Conservation (phyloP, 2,888 invertebrate genomes). For the Malacosoma neustria region DNA sequence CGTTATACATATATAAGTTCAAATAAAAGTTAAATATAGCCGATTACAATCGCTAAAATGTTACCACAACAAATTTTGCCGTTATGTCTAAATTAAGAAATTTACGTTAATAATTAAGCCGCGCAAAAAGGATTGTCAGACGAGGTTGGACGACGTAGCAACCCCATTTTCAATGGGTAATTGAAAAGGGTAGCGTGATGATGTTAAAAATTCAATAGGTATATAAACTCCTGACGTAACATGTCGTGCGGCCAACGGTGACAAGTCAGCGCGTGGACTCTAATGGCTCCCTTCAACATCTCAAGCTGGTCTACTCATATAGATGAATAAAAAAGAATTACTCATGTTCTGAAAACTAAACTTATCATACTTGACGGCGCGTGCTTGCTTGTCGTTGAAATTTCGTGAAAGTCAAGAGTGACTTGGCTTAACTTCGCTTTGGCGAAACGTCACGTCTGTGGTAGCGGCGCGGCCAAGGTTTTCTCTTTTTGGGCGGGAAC, state of each 20-base stretch:
- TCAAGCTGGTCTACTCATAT: too few species aligned
- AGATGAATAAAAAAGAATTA: too few species aligned
- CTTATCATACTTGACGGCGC: too few species aligned
- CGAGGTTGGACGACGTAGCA: conserved; percentile 61
- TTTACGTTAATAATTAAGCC: conserved; percentile 66
- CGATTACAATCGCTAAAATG: conserved; percentile 14
- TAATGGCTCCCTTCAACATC: too few species aligned
- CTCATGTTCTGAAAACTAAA: too few species aligned
- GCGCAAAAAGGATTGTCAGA: conserved; percentile 71
- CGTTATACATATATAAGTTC: not conserved
- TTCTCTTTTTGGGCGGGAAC: too few species aligned
- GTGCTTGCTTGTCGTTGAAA: too few species aligned
- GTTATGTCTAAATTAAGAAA: conserved; percentile 66
- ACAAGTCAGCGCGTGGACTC: not conserved
- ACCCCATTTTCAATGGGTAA: conserved; percentile 65
- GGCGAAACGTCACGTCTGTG: too few species aligned
- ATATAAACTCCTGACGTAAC: conserved; percentile 44
- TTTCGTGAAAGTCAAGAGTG: too few species aligned
- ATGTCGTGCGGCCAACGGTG: conserved; percentile 13
- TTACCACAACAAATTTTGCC: conserved; percentile 35
- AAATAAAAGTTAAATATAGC: not conserved
- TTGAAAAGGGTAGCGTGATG: conserved; percentile 64
- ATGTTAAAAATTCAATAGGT: conserved; percentile 64
- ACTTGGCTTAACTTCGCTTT: too few species aligned
- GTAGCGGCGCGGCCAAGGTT: too few species aligned